These are phyloP conservation scores for Xylota sylvarum DNA, from an alignment of 2,888 invertebrate genomes.

Conservation along the genomic window DNA sequence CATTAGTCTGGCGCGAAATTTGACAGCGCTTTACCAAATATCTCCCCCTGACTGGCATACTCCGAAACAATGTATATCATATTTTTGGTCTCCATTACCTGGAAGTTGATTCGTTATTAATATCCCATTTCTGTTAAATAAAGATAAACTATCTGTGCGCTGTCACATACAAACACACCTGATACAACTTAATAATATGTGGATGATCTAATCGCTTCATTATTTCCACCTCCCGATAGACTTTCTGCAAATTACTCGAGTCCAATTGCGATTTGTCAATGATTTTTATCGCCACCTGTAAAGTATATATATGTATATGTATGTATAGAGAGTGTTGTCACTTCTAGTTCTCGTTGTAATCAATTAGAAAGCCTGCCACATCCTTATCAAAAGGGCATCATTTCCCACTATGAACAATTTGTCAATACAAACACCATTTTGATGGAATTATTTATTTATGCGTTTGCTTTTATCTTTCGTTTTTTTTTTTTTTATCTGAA, in stretches of 20 bases:
- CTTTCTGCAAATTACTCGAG: constrained; percentile 95
- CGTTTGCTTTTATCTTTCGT: not conserved
- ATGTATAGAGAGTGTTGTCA: not conserved
- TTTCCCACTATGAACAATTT: not conserved
- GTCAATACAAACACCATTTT: not conserved
- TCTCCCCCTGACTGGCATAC: constrained; percentile 98
- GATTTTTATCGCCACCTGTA: constrained; percentile 97
- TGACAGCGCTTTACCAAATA: constrained; percentile 92
- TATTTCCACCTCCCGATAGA: constrained; percentile 98
- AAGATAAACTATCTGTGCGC: not conserved
- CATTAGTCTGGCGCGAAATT: not conserved
- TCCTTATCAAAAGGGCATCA: not conserved
- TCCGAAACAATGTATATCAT: constrained; percentile 99
- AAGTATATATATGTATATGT: constrained; percentile 80
- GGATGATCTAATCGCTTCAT: constrained; percentile 99
- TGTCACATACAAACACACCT: constrained; percentile 89
- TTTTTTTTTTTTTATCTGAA: not conserved
- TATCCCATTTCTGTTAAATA: not conserved
- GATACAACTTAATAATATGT: constrained; percentile 98
- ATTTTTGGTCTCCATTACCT: constrained; percentile 99
- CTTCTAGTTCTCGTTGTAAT: not conserved
- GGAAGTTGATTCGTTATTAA: constrained; percentile 81
- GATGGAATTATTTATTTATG: not conserved
- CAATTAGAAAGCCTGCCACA: not conserved
- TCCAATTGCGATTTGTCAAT: constrained; percentile 97